Conservation (phyloP, 2,888 invertebrate genomes). For the Leptopterna dolabrata region DNA sequence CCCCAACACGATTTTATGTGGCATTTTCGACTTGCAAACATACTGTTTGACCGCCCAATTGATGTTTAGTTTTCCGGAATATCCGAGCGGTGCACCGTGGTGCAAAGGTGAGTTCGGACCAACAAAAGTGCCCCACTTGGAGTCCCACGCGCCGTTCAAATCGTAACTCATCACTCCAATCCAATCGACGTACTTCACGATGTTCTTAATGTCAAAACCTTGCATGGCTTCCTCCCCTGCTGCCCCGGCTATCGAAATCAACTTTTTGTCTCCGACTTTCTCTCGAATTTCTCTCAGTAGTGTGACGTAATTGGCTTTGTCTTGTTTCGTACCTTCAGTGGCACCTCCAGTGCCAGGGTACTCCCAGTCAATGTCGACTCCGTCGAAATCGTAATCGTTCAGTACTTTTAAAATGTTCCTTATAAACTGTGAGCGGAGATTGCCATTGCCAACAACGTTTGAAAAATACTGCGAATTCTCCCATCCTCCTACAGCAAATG, state of each 20-base stretch:
- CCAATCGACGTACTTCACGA: slow-evolving; percentile 35
- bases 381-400: slow-evolving; percentile 34
- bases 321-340: slow-evolving; percentile 28
- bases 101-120: slow-evolving; percentile 30
- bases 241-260: slow-evolving; percentile 32
- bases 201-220: slow-evolving; percentile 40
- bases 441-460: slow-evolving; percentile 8
- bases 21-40: slow-evolving; percentile 28
- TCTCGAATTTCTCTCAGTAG: slow-evolving; percentile 29
- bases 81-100: slow-evolving; percentile 34
- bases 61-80: slow-evolving; percentile 37
- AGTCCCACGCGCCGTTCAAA: slow-evolving; percentile 38
- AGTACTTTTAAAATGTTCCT: slow-evolving; percentile 27
- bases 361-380: slow-evolving; percentile 42
- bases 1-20: slow-evolving; percentile 16
- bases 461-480: slow-evolving; percentile 42
- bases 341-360: slow-evolving; percentile 34
- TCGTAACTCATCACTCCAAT: slow-evolving; percentile 43
- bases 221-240: slow-evolving; percentile 37
- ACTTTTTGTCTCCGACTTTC: slow-evolving; percentile 6
- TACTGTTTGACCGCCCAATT: slow-evolving; percentile 44
- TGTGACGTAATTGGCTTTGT: slow-evolving; percentile 36
- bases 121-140: slow-evolving; percentile 39
- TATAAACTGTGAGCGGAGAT: neutral
- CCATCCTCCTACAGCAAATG: slow-evolving; percentile 39